Percentiles rank a stretch among this genome's conserved stretches.
These are phyloP conservation scores for Numenius arquata DNA, from an alignment of 2,113 vertebrate genomes.

Conservation along the genomic window DNA sequence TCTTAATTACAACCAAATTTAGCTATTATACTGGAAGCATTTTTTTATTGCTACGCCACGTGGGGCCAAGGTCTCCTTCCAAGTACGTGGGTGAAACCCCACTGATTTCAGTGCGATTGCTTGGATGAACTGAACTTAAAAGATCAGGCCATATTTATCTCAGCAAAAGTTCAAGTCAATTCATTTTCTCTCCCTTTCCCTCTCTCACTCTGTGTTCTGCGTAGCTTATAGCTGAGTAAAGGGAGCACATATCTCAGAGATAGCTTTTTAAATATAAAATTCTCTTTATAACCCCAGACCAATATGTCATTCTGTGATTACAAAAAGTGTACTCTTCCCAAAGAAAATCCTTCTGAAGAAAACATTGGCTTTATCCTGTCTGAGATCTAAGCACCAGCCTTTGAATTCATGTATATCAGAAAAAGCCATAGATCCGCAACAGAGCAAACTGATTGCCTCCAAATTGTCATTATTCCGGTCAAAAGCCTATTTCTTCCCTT, in stretches of 20 bases:
- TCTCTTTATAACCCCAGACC: conserved; percentile 40
- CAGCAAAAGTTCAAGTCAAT: conserved; percentile 56
- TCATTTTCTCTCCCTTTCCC: conserved; percentile 26
- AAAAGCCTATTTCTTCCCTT: conserved; percentile 16
- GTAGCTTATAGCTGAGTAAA: conserved; percentile 39
- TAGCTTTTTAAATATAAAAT: conserved; percentile 50
- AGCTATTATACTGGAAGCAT: background rate
- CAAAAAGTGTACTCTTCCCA: background rate
- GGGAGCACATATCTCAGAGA: background rate
- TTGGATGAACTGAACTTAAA: conserved; percentile 41
- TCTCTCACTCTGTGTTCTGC: background rate
- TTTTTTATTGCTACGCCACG: background rate
- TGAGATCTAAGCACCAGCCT: conserved; percentile 5
- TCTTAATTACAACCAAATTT: background rate
- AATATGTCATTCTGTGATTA: conserved; percentile 15
- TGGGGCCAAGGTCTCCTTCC: background rate
- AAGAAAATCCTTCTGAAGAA: conserved; percentile 44
- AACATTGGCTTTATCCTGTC: conserved; percentile 17
- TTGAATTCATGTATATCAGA: conserved; percentile 20
- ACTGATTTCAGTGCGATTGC: background rate
- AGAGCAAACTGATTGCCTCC: background rate
- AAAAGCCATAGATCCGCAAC: background rate
- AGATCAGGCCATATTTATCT: conserved; percentile 49
- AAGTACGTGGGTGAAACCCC: background rate
- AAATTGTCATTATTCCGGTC: background rate